Evolutionary conservation across 2,888 invertebrate species (phyloP).

Genomic region (Pristionchus maxplancki): DNA sequence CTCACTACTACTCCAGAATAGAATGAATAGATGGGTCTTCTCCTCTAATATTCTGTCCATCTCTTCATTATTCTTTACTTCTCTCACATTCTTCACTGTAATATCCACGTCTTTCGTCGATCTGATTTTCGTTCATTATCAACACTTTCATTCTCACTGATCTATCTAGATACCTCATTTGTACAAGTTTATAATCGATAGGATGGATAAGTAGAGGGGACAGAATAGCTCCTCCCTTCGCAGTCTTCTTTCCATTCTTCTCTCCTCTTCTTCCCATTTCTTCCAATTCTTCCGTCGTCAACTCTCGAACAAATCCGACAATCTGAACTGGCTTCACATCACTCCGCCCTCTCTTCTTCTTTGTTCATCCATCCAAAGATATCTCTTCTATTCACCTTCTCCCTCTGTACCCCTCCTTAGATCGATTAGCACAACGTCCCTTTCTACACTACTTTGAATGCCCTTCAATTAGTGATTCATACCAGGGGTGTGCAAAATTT

Average conservation of each 20-base stretch:
- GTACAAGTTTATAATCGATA: neutral
- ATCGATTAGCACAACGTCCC: no score
- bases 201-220: conserved; percentile 42
- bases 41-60: conserved; percentile 59
- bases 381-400: conserved; percentile 30
- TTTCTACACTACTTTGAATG: no score
- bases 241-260: neutral
- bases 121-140: neutral
- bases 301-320: conserved; percentile 50
- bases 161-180: conserved; percentile 48
- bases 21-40: conserved; percentile 64
- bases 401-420: neutral
- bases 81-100: conserved; percentile 46
- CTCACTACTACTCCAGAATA: conserved; percentile 74
- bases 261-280: conserved; percentile 38
- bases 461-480: no score
- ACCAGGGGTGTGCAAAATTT: no score
- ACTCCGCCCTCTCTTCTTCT: conserved; percentile 34
- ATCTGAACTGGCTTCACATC: conserved; percentile 23
- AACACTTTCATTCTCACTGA: neutral
- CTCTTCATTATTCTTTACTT: conserved; percentile 55
- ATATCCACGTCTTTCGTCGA: conserved; percentile 4
- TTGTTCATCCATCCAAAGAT: conserved; percentile 15
- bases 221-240: conserved; percentile 26
- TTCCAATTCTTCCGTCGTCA: conserved; percentile 44